phyloP scores from a whole-genome alignment of 1,140 invertebrate genomes.

The Apis laboriosa region DNA sequence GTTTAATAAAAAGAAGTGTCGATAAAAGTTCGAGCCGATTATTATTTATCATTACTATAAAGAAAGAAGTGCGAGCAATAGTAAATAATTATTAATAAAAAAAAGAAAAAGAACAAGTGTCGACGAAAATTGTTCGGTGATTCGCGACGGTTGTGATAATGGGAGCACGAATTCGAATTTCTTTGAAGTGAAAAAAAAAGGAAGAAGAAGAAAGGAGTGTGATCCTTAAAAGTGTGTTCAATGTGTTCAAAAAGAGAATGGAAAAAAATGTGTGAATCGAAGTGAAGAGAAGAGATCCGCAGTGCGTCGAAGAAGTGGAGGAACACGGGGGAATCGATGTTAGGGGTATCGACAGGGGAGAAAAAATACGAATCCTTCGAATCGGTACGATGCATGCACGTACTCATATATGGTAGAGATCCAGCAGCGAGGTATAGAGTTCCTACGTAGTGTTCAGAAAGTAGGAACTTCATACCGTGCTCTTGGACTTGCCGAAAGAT shows the following conservation, averaged over 20 bases:
- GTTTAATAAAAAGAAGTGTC: too few relatives aligned
- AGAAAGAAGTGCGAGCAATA: too few relatives aligned
- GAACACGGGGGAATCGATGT: neutral
- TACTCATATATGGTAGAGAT: conserved; percentile 78
- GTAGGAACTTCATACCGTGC: conserved; percentile 82
- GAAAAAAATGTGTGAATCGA: neutral
- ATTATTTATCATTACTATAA: too few relatives aligned
- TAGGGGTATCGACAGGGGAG: neutral
- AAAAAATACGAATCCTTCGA: conserved; percentile 33
- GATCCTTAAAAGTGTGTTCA: neutral
- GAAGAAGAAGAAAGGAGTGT: neutral
- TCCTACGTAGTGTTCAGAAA: conserved; percentile 80
- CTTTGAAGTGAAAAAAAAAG: neutral
- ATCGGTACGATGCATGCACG: conserved; percentile 43
- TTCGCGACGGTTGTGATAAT: neutral
- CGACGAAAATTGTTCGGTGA: too few relatives aligned
- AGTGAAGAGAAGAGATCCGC: neutral
- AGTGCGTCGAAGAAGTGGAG: conserved; percentile 15
- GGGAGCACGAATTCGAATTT: neutral
- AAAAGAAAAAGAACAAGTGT: too few relatives aligned
- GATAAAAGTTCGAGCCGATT: too few relatives aligned
- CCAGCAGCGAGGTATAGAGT: conserved; percentile 81
- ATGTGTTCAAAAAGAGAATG: neutral
- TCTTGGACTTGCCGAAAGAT: conserved; percentile 81
- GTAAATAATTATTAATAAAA: too few relatives aligned